Conservation (phyloP, 2,113 vertebrate genomes). For the Todiramphus saurophagus region DNA sequence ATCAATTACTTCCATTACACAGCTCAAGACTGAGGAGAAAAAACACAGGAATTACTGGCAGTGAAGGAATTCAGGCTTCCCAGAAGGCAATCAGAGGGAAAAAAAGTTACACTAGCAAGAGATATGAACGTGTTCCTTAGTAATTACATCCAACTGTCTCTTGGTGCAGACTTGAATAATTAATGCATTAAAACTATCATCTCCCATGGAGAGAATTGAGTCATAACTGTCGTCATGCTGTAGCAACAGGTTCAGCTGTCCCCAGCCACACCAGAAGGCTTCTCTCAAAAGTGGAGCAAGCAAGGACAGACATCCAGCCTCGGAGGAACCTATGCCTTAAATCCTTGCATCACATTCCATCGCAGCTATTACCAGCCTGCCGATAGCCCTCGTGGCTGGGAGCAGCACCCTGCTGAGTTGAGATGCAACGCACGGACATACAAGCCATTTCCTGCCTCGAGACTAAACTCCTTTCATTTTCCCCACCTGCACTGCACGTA, state of each 20-base stretch:
- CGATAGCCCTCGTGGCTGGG: fast-evolving
- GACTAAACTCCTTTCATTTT: not conserved
- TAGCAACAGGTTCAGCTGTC: not conserved
- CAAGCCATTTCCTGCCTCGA: not conserved
- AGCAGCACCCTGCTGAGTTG: not conserved
- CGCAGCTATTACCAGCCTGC: not conserved
- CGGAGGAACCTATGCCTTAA: not conserved
- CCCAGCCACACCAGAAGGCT: not conserved
- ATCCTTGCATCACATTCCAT: not conserved
- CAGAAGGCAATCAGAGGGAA: not conserved
- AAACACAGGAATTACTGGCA: not conserved
- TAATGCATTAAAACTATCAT: not conserved
- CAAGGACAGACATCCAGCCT: fast-evolving
- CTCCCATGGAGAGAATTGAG: not conserved
- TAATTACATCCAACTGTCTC: not conserved
- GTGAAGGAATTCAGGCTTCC: not conserved
- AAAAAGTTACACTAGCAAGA: not conserved
- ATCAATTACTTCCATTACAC: not conserved
- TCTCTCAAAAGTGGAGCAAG: not conserved
- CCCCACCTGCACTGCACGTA: not conserved
- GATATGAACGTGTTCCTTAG: not conserved
- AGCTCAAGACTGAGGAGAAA: not conserved
- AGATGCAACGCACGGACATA: not conserved
- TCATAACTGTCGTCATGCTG: fast-evolving
- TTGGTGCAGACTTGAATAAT: not conserved